Evolutionary conservation across 2,113 vertebrate genomes (phyloP).

Genomic region (Clinocottus analis): DNA sequence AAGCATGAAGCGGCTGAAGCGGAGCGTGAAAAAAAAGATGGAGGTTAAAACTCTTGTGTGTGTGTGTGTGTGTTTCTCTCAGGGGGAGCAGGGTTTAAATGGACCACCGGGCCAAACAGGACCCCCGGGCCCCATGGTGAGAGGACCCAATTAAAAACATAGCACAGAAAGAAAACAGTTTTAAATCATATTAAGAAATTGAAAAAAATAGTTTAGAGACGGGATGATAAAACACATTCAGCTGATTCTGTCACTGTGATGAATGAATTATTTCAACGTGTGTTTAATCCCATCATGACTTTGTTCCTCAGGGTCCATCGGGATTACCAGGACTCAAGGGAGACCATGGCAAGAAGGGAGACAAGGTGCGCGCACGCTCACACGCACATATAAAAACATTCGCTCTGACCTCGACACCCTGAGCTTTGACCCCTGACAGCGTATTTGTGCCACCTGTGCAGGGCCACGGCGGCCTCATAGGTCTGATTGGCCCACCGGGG

Average conservation of each 20-base stretch:
- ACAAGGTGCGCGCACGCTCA: conserved; percentile 85
- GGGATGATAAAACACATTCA: neutral
- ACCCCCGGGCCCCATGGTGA: conserved; percentile 95
- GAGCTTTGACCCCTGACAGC: conserved; percentile 11
- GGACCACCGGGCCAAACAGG: conserved; percentile 93
- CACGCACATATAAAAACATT: neutral
- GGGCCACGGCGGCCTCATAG: conserved; percentile 97
- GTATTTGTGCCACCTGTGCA: conserved; percentile 62
- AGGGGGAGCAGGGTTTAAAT: conserved; percentile 97
- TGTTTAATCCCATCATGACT: neutral
- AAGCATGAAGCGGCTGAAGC: neutral
- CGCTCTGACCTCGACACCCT: neutral
- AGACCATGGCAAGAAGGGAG: conserved; percentile 93
- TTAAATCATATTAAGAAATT: neutral
- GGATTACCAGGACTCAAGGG: conserved; percentile 95
- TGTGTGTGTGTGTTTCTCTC: conserved; percentile 34
- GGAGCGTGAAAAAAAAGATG: neutral
- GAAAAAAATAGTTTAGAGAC: neutral
- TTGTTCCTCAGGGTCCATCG: conserved; percentile 87
- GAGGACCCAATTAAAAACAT: conserved; percentile 40
- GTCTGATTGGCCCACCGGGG: conserved; percentile 94
- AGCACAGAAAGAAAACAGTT: neutral
- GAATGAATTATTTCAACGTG: neutral
- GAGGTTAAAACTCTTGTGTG: neutral
- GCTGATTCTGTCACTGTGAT: neutral